Evolutionary conservation across 2,113 vertebrate genomes (phyloP).

Genomic region (Sus scrofa): DNA sequence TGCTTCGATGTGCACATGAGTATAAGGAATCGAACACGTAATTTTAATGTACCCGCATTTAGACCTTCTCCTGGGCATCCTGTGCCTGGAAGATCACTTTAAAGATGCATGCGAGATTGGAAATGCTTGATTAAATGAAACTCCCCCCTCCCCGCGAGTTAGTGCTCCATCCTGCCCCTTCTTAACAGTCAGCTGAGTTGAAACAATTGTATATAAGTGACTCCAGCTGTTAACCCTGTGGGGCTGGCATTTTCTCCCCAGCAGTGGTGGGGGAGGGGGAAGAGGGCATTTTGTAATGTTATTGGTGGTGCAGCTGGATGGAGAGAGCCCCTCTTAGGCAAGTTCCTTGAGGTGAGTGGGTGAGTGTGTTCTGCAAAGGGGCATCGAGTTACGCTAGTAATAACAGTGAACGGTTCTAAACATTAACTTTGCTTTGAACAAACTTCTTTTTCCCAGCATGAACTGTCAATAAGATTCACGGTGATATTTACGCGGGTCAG

Average conservation of each 20-base stretch:
- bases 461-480: neutral
- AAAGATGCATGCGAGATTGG: neutral
- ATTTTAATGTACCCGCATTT: neutral
- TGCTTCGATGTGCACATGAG: neutral
- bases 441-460: neutral
- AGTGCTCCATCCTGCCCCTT: neutral
- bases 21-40: neutral
- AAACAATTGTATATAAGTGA: neutral
- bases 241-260: neutral
- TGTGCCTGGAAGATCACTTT: neutral
- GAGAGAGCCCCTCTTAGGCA: neutral
- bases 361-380: neutral
- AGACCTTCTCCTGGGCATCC: neutral
- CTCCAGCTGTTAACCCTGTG: conserved; percentile 59
- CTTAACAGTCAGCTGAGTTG: neutral
- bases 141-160: neutral
- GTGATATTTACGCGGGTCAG: neutral
- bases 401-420: neutral
- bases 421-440: neutral
- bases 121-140: neutral
- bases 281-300: conserved; percentile 15
- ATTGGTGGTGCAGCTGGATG: neutral
- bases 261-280: too few relatives aligned
- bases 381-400: neutral
- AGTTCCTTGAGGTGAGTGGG: neutral